Base-by-base conservation (phyloP, 2,888 invertebrate genomes). In the Drosophila atripex region DNA sequence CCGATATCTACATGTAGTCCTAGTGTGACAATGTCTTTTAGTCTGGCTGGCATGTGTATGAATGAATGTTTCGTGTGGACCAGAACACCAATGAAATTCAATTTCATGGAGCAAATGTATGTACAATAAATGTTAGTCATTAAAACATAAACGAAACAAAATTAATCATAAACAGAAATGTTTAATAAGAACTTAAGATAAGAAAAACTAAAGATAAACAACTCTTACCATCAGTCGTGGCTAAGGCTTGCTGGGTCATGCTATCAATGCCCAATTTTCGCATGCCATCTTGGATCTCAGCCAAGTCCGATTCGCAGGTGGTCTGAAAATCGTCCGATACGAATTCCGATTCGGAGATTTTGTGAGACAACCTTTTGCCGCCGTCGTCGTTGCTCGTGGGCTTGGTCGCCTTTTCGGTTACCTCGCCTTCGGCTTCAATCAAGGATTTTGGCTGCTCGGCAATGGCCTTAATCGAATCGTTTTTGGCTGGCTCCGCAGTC, bases 241-340 rank as follows among this genome's bases (percentile, higher is more conserved):
- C 68, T 12, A 91, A 82, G 86, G 92, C 92, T 73, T 93, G 90
- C 83, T 92, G 90, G 71, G 90, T 92, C 88, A 93, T 90, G 58
- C 94, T 92, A 86, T 93, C 93, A 89, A 94, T 93, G 78, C 94
- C 94, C 76, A 96, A 93, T 91, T 94, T 94, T 91, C 94, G 90
- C 94, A 96, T 95, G 87, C 95, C 95, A 89, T 95, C 94, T 88
- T 94, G 94, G 71, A 95, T 95, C 91, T 96, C 95, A 88, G 94
- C 94, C 89, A 95, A 92, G 89, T 95, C 95, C 85, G 93, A 93
- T 76, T 93, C 93, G 50, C 75, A 86, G 25, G 87, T 73, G 45
- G 77, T 71, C 91, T 94, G 94, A 92, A 95, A 94, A 88, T 94
- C 93, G 91, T 96, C 96, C 87, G 95, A 95, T 85, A 95, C 94